These are phyloP conservation scores for Nasua narica DNA, from an alignment of 2,797 vertebrate genomes.

Conservation along the genomic window DNA sequence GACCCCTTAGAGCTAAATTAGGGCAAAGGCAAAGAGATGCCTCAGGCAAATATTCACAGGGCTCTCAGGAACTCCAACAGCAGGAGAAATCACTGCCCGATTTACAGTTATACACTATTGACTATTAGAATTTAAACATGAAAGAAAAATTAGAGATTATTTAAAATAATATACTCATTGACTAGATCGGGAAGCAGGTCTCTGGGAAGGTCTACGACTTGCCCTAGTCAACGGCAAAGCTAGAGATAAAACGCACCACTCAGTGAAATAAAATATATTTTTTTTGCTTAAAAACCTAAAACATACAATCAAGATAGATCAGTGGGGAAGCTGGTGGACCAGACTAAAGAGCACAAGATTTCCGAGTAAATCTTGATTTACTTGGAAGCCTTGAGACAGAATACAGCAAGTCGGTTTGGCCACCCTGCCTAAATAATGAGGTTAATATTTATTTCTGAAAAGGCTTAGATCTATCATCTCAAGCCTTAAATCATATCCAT, in stretches of 20 bases:
- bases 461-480: constrained; percentile 57
- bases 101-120: not conserved
- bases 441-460: constrained; percentile 75
- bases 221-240: not conserved
- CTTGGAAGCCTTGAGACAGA: constrained; percentile 49
- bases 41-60: not conserved
- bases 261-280: not conserved
- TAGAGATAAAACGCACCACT: constrained; percentile 5
- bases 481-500: constrained; percentile 61
- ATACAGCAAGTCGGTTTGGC: constrained; percentile 29
- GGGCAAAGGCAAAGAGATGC: not conserved
- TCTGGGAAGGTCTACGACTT: constrained; percentile 3
- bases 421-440: constrained; percentile 67
- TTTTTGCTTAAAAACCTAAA: constrained; percentile 36
- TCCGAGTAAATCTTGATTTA: constrained; percentile 58
- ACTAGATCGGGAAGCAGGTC: not conserved
- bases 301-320: constrained; percentile 59
- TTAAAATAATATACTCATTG: not conserved
- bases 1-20: not conserved
- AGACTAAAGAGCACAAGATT: constrained; percentile 1
- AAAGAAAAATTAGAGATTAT: not conserved
- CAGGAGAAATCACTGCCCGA: not conserved
- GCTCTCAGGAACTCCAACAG: not conserved
- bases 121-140: not conserved
- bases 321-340: not conserved